Conservation (phyloP, 2,888 invertebrate genomes). For the Pedicia rivosa region DNA sequence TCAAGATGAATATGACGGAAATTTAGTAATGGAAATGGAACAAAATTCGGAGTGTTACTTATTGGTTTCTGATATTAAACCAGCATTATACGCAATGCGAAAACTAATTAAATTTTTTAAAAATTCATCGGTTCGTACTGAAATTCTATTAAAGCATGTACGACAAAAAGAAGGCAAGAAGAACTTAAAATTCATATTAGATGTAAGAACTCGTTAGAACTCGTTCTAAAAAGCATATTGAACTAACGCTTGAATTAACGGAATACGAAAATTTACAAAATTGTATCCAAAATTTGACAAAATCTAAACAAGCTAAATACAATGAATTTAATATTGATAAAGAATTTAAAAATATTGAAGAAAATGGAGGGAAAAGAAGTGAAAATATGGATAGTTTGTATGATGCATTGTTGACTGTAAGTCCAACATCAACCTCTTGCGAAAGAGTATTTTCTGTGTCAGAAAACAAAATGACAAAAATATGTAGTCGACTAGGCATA, state of each 20-base stretch:
- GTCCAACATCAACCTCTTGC: too few relatives aligned
- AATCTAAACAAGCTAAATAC: neutral
- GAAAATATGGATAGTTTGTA: too few relatives aligned
- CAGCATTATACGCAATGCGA: slow-evolving; percentile 4
- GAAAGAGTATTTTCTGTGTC: too few relatives aligned
- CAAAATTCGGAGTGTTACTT: slow-evolving; percentile 1
- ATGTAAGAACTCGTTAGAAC: slow-evolving; percentile 1
- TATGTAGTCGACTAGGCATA: too few relatives aligned
- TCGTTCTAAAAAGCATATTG: neutral
- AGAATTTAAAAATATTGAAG: slow-evolving; percentile 1
- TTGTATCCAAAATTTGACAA: neutral
- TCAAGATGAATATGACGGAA: neutral
- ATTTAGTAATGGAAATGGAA: slow-evolving; percentile 3
- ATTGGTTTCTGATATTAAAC: slow-evolving; percentile 2
- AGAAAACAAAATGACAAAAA: too few relatives aligned
- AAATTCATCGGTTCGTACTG: slow-evolving; percentile 5
- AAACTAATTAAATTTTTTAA: slow-evolving; percentile 5
- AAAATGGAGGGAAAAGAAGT: neutral
- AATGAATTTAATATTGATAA: neutral
- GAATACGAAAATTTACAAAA: neutral
- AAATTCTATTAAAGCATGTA: slow-evolving; percentile 4
- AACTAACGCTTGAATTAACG: neutral
- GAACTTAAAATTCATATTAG: slow-evolving; percentile 3
- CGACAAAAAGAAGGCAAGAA: slow-evolving; percentile 3
- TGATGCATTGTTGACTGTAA: too few relatives aligned